These are phyloP conservation scores for Holothuria scabra DNA, from an alignment of 53 echinoderm and acorn worm species.

Conservation along the genomic window DNA sequence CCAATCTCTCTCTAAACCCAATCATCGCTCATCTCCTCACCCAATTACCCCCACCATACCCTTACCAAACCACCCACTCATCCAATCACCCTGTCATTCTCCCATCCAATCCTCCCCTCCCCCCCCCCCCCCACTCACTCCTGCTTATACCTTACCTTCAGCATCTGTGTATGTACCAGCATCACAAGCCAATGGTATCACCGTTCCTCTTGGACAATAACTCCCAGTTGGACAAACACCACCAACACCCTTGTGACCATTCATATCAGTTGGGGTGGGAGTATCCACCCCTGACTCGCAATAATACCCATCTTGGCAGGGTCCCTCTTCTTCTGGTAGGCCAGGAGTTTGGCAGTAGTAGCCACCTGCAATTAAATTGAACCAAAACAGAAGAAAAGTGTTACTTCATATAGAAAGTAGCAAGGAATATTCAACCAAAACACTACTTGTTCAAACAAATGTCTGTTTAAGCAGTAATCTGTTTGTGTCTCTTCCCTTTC, in stretches of 20 bases:
- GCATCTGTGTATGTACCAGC: constrained; percentile 79
- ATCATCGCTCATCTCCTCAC: too few species aligned
- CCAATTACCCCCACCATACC: too few species aligned
- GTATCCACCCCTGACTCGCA: constrained; percentile 86
- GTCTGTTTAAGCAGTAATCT: too few species aligned
- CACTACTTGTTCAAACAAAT: too few species aligned
- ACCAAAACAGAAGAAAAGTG: background rate
- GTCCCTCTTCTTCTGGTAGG: constrained; percentile 68
- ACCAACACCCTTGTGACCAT: constrained; percentile 88
- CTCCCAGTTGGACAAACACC: constrained; percentile 92
- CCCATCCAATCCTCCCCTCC: too few species aligned
- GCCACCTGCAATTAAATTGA: constrained; percentile 65
- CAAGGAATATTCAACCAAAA: too few species aligned
- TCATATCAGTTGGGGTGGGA: constrained; percentile 64
- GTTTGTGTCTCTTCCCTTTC: too few species aligned
- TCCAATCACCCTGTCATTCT: too few species aligned
- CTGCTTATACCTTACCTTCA: constrained; percentile 45
- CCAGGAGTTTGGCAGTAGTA: constrained; percentile 90
- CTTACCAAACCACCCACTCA: too few species aligned
- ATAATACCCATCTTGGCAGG: constrained; percentile 76
- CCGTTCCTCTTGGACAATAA: constrained; percentile 84
- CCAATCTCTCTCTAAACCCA: too few species aligned
- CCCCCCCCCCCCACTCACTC: background rate
- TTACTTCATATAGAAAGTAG: background rate
- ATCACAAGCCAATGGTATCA: constrained; percentile 70